Evolutionary conservation across 2,113 vertebrate genomes (phyloP), one percentile per base, ranked within the genome.

Genomic region (Leptobrachium leishanense): DNA sequence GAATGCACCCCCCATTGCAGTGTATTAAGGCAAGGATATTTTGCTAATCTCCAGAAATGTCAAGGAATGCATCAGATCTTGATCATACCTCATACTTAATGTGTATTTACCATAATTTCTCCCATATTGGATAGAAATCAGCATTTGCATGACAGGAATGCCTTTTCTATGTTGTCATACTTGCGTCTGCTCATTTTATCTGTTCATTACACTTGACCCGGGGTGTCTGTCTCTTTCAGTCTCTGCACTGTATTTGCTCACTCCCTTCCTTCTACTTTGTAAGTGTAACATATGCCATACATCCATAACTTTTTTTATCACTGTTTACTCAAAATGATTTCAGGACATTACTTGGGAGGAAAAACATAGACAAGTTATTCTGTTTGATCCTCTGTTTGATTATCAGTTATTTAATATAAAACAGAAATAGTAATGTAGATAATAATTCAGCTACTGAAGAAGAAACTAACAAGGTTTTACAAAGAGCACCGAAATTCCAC

Each of bases 291-390:
- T 31, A 31, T 31, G 62, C 31, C 57, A 44, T 72, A 72, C 43
- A 79, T 72, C 62, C 62, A 12, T 53, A 53, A 31, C 46, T 6
- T 20, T 79, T 79, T 59, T 66, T 79, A 72, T 71, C 77, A 43
- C 10, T 66, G 70, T 78, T 71, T 71, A 77, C 75, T 46, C 44
- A 42, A 15, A 62, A 15, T 11, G 42, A 59, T 57, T 46, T 64
- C 53, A 57, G 44, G 5, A 57, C 43, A 44, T 31, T 70, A 43
- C 39, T 42, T 42, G 39, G 43, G 55, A 78, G 76, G 69, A 62
- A 70, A 5, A 77, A 63, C 43, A 44, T 15, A 77, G 55, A 77
- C n/a, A 46, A 50, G 43, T 70, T 41, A 70, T 46, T 11, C 6
- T 46, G 10, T 7, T 15, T 7, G 43, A 70, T 10, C 2, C 46